phyloP scores from a whole-genome alignment of 2,888 invertebrate genomes.

The Aspidiotus rigidus region DNA sequence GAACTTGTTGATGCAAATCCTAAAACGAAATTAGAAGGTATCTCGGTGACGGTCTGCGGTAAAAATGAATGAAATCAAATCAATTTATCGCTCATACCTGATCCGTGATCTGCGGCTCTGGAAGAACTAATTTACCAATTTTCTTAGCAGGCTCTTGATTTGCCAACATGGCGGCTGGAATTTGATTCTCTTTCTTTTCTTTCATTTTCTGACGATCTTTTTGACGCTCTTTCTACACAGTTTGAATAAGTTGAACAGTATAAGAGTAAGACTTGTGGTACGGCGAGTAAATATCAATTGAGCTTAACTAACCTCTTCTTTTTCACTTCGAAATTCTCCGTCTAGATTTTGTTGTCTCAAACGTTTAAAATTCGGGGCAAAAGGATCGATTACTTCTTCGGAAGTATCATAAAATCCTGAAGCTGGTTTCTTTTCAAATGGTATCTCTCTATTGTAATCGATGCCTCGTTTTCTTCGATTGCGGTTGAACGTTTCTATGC shows the following conservation, averaged over 20 bases:
- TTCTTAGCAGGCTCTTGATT: conserved; percentile 84
- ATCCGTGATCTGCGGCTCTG: conserved; percentile 94
- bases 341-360: conserved; percentile 87
- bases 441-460: conserved; percentile 94
- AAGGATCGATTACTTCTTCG: conserved; percentile 75
- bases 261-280: not conserved
- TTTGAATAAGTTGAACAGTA: conserved; percentile 20
- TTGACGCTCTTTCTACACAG: conserved; percentile 65
- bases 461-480: conserved; percentile 77
- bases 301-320: conserved; percentile 61
- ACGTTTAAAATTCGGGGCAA: conserved; percentile 80
- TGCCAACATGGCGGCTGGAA: conserved; percentile 79
- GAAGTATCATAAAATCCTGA: conserved; percentile 92
- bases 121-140: conserved; percentile 88
- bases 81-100: conserved; percentile 26
- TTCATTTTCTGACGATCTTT: conserved; percentile 94
- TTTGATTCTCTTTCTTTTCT: conserved; percentile 90
- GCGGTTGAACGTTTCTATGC: conserved; percentile 56
- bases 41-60: not conserved
- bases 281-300: not conserved
- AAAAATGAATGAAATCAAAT: not conserved
- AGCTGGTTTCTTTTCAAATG: conserved; percentile 91
- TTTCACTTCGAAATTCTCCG: conserved; percentile 80
- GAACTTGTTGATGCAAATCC: conserved; percentile 79
- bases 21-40: conserved; percentile 40